phyloP scores from a whole-genome alignment of 92 coral and sea anemone species.

The Zoanthus sociatus region DNA sequence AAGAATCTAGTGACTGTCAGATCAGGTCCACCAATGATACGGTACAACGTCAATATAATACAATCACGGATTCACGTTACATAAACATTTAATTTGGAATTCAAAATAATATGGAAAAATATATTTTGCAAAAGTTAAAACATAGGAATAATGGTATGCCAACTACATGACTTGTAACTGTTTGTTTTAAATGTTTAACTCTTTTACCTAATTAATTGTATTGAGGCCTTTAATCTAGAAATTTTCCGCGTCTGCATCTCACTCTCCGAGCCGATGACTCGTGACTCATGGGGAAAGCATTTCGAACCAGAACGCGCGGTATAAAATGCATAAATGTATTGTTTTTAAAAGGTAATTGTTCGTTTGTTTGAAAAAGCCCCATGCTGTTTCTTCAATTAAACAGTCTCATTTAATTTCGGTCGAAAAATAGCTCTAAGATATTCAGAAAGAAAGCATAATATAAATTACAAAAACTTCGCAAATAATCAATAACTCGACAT shows the following conservation, averaged over 20 bases:
- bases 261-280: not conserved
- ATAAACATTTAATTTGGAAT: no score
- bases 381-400: not conserved
- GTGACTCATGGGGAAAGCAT: not conserved
- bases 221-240: not conserved
- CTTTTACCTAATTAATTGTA: not conserved
- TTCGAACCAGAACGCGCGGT: not conserved
- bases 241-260: not conserved
- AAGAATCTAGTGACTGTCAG: not conserved
- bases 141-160: not conserved
- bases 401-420: no score
- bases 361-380: not conserved
- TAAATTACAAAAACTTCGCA: no score
- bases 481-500: not conserved
- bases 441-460: no score
- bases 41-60: no score
- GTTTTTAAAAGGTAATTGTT: not conserved
- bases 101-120: no score
- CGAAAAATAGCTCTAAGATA: no score
- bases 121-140: not conserved
- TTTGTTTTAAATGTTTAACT: not conserved
- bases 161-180: not conserved
- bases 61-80: no score
- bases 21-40: no score
- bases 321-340: not conserved